Evolutionary conservation across 2,797 vertebrate genomes (phyloP).

Genomic region (Pogonophryne albipinna): DNA sequence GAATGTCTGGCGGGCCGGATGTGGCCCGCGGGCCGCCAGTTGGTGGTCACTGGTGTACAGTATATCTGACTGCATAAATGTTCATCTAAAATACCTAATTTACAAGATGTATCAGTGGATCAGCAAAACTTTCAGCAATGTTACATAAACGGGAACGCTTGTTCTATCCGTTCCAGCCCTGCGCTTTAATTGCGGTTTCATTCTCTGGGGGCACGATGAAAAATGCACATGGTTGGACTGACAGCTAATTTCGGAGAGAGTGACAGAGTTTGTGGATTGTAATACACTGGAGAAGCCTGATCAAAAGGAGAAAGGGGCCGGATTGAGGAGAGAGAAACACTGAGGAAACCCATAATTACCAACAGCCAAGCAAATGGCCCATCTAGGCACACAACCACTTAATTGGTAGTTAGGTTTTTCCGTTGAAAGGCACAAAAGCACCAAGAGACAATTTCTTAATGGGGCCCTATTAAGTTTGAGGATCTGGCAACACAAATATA

Average conservation of each 20-base stretch:
- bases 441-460: conserved; percentile 86
- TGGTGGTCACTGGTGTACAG: too few relatives aligned
- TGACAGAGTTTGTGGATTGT: conserved; percentile 74
- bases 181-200: conserved; percentile 33
- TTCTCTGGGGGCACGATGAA: conserved; percentile 59
- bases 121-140: conserved; percentile 10
- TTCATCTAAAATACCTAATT: conserved; percentile 5
- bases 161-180: conserved; percentile 15
- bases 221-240: conserved; percentile 68
- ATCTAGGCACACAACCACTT: conserved; percentile 79
- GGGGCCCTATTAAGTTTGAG: conserved; percentile 80
- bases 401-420: conserved; percentile 84
- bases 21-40: too few relatives aligned
- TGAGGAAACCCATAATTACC: conserved; percentile 81
- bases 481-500: conserved; percentile 74
- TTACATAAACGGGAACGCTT: conserved; percentile 5
- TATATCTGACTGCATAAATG: conserved; percentile 11
- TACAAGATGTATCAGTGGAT: conserved; percentile 13
- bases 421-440: conserved; percentile 81
- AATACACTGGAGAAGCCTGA: conserved; percentile 76
- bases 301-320: conserved; percentile 71
- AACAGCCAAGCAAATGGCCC: conserved; percentile 79
- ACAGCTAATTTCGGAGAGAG: conserved; percentile 74
- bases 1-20: too few relatives aligned
- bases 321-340: conserved; percentile 69